Conservation (phyloP, 2,888 invertebrate species). For the Drosophila nr. perissopoda region DNA sequence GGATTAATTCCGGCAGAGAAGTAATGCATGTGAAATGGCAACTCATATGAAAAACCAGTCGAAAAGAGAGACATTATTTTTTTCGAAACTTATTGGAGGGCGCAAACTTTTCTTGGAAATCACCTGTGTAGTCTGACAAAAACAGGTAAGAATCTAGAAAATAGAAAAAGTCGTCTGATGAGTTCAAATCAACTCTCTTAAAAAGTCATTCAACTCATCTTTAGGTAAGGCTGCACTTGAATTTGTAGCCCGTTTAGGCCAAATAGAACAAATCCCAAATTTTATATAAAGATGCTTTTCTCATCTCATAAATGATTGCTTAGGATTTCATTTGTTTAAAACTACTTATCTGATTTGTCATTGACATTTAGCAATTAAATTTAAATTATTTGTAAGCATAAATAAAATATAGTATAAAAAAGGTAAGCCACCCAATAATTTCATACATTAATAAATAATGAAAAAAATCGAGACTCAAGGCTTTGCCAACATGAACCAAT, state of each 20-base stretch:
- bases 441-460: too few species aligned
- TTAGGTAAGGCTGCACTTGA: not conserved
- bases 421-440: too few species aligned
- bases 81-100: not conserved
- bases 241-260: too few species aligned
- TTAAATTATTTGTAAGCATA: too few species aligned
- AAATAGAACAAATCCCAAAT: too few species aligned
- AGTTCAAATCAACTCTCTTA: not conserved
- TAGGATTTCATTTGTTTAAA: too few species aligned
- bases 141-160: not conserved
- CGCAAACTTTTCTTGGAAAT: not conserved
- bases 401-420: too few species aligned
- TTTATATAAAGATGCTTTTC: too few species aligned
- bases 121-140: not conserved
- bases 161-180: not conserved
- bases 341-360: too few species aligned
- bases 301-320: too few species aligned
- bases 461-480: not conserved
- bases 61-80: not conserved
- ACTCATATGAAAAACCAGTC: not conserved
- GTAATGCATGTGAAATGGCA: not conserved
- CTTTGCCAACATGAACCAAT: not conserved
- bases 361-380: too few species aligned
- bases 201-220: not conserved
- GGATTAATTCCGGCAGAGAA: not conserved